Evolutionary conservation across 2,113 vertebrate species (phyloP), one percentile per base, ranked within the genome.

Genomic region (Crotalus horridus): DNA sequence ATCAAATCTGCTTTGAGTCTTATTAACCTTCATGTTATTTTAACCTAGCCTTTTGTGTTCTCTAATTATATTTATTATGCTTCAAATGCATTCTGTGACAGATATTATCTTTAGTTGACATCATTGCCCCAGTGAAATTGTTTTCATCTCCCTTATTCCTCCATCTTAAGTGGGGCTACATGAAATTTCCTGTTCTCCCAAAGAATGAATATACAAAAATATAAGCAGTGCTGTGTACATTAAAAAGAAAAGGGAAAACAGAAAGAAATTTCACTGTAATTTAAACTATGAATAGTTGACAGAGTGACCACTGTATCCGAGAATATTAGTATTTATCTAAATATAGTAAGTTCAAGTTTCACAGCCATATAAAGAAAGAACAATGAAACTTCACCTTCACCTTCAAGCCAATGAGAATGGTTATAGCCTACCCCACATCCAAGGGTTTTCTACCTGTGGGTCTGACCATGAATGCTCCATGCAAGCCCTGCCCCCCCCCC

Each of bases 111-210:
- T 85, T 91, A 91, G 86, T 21, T 94, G 20, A 17, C 61, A 26
- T 53, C 51, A 43, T 85, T 90, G 24, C 24, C 59, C 51, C 8
- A 85, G 87, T 91, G 93, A 88, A 92, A 87, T 8, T 1, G 48
- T 56, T 92, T 64, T 74, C 7, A 0, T 88, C 8, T 26, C 89
- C 51, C 85, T 2, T 0, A 58, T 51, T 53, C 58, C 43, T 55
- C 53, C 64, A 48, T 88, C 6, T 1, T 93, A 69, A 55, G 90
- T 39, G 13, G 10, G 74, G 89, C 46, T 88, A 15, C 58, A 58
- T 91, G 93, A 64, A 81, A 90, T 92, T 88, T 94, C 94, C 92
- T 93, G 88, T 33, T 21, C 43, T 87, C 90, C 53, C 88, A 90
- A 85, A 90, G 91, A 89, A 89, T 74, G 87, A 85, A 89, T 90